These are phyloP conservation scores for Actinia tenebrosa DNA, from an alignment of 64 coral and sea anemone species.

Conservation along the genomic window DNA sequence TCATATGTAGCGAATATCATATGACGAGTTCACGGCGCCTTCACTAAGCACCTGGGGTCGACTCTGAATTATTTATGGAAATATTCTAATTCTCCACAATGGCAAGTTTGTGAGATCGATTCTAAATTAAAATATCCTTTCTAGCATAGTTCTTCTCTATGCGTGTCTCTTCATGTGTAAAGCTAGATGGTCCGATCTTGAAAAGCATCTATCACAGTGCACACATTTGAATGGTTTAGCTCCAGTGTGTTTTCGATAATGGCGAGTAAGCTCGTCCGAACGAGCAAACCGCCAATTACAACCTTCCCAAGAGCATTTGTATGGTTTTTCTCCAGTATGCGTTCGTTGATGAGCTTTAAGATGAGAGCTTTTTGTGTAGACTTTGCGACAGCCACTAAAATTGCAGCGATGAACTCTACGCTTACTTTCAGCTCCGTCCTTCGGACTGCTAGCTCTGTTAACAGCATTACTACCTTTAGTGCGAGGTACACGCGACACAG, in stretches of 20 bases:
- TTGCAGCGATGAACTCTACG: constrained; percentile 90
- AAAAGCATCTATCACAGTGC: constrained; percentile 92
- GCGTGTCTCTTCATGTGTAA: constrained; percentile 93
- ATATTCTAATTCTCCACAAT: constrained; percentile 90
- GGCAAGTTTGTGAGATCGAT: constrained; percentile 59
- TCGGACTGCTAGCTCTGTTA: constrained; percentile 59
- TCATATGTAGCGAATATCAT: constrained; percentile 30
- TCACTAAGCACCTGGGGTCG: constrained; percentile 56
- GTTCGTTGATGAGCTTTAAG: constrained; percentile 98
- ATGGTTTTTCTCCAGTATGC: constrained; percentile 98
- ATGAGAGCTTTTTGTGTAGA: constrained; percentile 99
- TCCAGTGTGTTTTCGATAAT: constrained; percentile 95
- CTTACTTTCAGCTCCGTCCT: constrained; percentile 90
- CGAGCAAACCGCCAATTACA: constrained; percentile 99
- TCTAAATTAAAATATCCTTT: constrained; percentile 72
- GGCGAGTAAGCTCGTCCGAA: constrained; percentile 93
- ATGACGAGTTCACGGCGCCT: constrained; percentile 32
- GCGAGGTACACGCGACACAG: constrained; percentile 63
- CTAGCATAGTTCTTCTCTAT: constrained; percentile 50
- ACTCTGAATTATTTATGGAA: constrained; percentile 84
- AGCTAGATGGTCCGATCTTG: constrained; percentile 87
- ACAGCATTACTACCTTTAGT: constrained; percentile 55
- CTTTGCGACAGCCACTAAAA: constrained; percentile 97
- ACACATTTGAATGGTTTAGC: constrained; percentile 96
- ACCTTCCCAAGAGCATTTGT: constrained; percentile 97